A percentile compares a stretch with the other conserved stretches of the same genome.
These are phyloP conservation scores for Sebastes matsubarae DNA, from an alignment of 2,797 vertebrate genomes.

Conservation along the genomic window DNA sequence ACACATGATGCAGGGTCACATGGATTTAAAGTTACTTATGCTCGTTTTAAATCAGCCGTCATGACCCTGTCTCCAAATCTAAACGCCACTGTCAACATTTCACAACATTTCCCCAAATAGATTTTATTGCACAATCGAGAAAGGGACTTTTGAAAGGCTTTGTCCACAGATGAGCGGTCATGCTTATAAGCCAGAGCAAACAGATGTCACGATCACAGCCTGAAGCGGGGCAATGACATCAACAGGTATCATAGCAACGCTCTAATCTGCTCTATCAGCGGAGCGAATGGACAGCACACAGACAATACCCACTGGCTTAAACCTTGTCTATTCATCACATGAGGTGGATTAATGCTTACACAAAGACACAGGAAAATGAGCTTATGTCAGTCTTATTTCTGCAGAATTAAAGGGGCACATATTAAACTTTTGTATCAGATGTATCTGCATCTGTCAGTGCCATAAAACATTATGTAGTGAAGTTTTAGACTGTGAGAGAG, in stretches of 20 bases:
- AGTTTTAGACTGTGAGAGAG: background rate
- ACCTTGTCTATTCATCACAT: conserved; percentile 9
- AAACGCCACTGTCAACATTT: conserved; percentile 16
- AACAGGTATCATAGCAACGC: conserved; percentile 83
- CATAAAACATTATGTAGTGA: background rate
- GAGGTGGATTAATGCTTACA: background rate
- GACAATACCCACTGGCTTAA: conserved; percentile 33
- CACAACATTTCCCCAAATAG: conserved; percentile 3
- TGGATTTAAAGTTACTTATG: conserved; percentile 20
- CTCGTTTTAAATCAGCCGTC: background rate
- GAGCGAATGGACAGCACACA: conserved; percentile 16
- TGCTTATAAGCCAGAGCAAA: conserved; percentile 43
- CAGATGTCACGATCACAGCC: conserved; percentile 50
- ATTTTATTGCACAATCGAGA: conserved; percentile 24
- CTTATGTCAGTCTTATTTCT: background rate
- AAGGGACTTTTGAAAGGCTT: background rate
- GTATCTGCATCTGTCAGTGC: background rate
- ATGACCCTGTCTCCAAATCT: background rate
- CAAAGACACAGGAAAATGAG: background rate
- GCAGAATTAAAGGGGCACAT: background rate
- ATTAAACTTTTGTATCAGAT: background rate
- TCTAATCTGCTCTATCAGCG: conserved; percentile 68
- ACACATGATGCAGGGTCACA: conserved; percentile 61
- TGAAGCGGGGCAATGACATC: conserved; percentile 73
- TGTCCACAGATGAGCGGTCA: conserved; percentile 25